Evolutionary conservation across 2,888 invertebrate species (phyloP), one percentile per base, ranked within the genome.

Genomic region (Augiades crinisus): DNA sequence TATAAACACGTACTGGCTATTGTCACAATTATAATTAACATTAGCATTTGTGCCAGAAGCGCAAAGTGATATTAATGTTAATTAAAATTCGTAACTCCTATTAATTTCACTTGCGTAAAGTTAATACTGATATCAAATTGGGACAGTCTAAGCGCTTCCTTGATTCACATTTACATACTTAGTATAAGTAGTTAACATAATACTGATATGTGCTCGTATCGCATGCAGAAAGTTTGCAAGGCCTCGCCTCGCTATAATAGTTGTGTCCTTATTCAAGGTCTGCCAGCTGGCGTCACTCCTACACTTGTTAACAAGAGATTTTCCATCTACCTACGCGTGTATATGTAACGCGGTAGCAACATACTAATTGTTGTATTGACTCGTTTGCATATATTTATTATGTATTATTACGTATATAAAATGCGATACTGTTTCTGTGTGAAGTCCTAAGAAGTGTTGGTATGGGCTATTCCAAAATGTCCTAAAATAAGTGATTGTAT

Each of bases 261-360:
- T 72, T 72, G 71, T 78, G 83, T 81, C 84, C 84, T 82, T 75
- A 74, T 60, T 69, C 85, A 83, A 87, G 86, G 87, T 78, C 75
- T 81, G 67, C 73, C 66, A 70, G 71, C 64, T 83, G 83, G 83
- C 84, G 84, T 84, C 80, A 84, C 72, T 72, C 69, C 74, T 78
- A 76, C 78, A 74, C 77, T 71, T 67, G 70, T 78, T 75, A 78
- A 78, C 78, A 73, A 75, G 72, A 79, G 75, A 78, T 78, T 78
- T 74, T 70, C 72, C 72, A 74, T 71, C 60, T 57, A 57, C 53
- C 49, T 50, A 54, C 45, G 50, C 54, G 45, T 46, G 13, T 17
- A 38, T 21, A 34, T 30, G 19, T 37, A 45, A 22, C 44, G 31
- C 31, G 45, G 12, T 33, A 33, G 41, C 36, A 56, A 51, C 47